Evolutionary conservation across 2,888 invertebrate genomes (phyloP).

Genomic region (Stictocephala bisonia): DNA sequence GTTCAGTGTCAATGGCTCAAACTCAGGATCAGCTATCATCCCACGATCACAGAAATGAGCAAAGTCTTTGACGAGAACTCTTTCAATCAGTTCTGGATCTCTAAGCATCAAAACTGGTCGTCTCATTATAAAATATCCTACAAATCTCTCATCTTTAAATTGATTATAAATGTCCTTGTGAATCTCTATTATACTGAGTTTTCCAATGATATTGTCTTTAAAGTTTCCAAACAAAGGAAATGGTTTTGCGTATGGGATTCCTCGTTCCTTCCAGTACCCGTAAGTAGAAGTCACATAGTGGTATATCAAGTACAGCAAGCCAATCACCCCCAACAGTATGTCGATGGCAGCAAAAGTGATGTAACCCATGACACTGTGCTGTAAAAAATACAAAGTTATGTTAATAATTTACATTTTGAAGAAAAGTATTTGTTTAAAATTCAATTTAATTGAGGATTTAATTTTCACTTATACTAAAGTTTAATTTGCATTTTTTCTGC

Average conservation of each 20-base stretch:
- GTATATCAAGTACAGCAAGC: slow-evolving; percentile 57
- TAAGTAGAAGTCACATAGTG: slow-evolving; percentile 62
- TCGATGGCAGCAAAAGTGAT: too few species aligned
- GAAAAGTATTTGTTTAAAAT: too few species aligned
- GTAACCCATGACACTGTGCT: too few species aligned
- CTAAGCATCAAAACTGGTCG: slow-evolving; percentile 35
- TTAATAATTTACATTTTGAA: too few species aligned
- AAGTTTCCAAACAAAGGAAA: slow-evolving; percentile 64
- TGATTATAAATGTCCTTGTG: slow-evolving; percentile 29
- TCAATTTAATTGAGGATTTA: too few species aligned
- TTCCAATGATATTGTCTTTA: slow-evolving; percentile 53
- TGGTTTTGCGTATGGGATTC: slow-evolving; percentile 63
- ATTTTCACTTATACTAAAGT: too few species aligned
- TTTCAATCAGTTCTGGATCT: slow-evolving; percentile 41
- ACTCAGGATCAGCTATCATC: slow-evolving; percentile 38
- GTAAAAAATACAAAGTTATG: too few species aligned
- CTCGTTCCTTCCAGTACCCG: slow-evolving; percentile 64
- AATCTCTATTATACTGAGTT: background rate
- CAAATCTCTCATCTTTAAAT: slow-evolving; percentile 13
- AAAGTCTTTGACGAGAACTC: slow-evolving; percentile 54
- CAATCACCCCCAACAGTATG: too few species aligned
- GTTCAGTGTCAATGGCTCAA: slow-evolving; percentile 52
- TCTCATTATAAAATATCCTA: slow-evolving; percentile 21
- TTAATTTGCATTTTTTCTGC: too few species aligned
- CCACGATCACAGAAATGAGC: slow-evolving; percentile 52